Conservation (phyloP, 2,113 vertebrate species). For the Larimichthys crocea region DNA sequence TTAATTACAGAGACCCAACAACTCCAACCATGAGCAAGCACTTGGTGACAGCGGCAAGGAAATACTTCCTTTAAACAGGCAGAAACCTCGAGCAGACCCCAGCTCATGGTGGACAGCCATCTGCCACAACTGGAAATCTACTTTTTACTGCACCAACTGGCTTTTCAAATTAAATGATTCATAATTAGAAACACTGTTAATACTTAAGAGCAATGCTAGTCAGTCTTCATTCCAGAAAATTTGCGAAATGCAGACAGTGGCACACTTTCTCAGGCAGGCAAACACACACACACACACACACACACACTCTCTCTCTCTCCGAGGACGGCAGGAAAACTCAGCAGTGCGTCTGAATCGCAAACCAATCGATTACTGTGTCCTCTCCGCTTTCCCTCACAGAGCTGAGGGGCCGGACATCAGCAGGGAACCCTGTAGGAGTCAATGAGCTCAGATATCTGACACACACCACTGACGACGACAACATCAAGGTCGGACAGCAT, state of each 20-base stretch:
- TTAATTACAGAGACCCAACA: too few relatives aligned
- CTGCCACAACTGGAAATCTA: background rate
- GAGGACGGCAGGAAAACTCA: conserved; percentile 15
- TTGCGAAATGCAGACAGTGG: conserved; percentile 4
- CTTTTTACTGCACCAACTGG: background rate
- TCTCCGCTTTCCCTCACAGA: conserved; percentile 12
- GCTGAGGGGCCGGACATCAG: conserved; percentile 8
- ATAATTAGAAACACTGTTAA: background rate
- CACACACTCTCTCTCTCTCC: background rate
- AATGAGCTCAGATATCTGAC: conserved; percentile 47
- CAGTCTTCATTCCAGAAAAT: background rate
- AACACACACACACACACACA: conserved; percentile 1
- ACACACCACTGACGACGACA: conserved; percentile 10
- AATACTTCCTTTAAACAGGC: too few relatives aligned
- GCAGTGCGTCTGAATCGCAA: conserved; percentile 14
- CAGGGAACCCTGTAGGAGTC: conserved; percentile 27
- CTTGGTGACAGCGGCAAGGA: too few relatives aligned
- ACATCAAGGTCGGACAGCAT: conserved; percentile 24
- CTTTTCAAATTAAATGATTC: too few relatives aligned
- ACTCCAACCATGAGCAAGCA: too few relatives aligned
- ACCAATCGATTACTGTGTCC: conserved; percentile 53
- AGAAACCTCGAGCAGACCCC: too few relatives aligned
- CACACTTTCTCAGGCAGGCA: background rate
- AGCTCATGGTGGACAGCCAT: too few relatives aligned
- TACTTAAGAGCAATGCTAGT: background rate